These are phyloP conservation scores for Achroia grisella DNA, from an alignment of 1,140 invertebrate species.

Conservation along the genomic window DNA sequence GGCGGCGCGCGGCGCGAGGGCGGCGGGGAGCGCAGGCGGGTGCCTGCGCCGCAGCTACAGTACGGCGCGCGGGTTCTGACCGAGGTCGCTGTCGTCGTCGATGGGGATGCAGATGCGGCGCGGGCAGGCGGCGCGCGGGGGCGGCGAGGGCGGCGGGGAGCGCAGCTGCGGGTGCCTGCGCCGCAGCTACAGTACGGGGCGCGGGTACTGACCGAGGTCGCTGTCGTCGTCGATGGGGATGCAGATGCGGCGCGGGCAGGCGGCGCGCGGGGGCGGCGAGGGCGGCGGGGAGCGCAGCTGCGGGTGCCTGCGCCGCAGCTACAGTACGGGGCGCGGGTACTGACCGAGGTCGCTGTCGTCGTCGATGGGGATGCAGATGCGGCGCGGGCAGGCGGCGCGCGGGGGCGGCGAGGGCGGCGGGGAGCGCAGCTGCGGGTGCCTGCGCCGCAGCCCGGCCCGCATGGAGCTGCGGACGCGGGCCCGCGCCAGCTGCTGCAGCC, in stretches of 20 bases:
- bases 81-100: too few relatives aligned
- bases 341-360: conserved; percentile 53
- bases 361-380: conserved; percentile 55
- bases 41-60: too few relatives aligned
- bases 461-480: conserved; percentile 27
- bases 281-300: conserved; percentile 25
- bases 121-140: too few relatives aligned
- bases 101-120: too few relatives aligned
- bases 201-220: conserved; percentile 30
- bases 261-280: conserved; percentile 9
- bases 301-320: too few relatives aligned
- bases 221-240: conserved; percentile 59
- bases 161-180: too few relatives aligned
- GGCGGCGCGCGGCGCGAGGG: too few relatives aligned
- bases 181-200: too few relatives aligned
- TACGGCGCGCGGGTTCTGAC: too few relatives aligned
- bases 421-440: conserved; percentile 36
- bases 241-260: conserved; percentile 48
- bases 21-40: conserved; percentile 38
- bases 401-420: conserved; percentile 20
- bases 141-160: too few relatives aligned
- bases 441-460: conserved; percentile 25
- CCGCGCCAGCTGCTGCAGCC: conserved; percentile 39
- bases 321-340: too few relatives aligned
- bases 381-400: conserved; percentile 27